Percentiles rank a stretch among this genome's conserved stretches.
phyloP scores from a whole-genome alignment of 2,797 vertebrate genomes.

The Eulemur mongoz region DNA sequence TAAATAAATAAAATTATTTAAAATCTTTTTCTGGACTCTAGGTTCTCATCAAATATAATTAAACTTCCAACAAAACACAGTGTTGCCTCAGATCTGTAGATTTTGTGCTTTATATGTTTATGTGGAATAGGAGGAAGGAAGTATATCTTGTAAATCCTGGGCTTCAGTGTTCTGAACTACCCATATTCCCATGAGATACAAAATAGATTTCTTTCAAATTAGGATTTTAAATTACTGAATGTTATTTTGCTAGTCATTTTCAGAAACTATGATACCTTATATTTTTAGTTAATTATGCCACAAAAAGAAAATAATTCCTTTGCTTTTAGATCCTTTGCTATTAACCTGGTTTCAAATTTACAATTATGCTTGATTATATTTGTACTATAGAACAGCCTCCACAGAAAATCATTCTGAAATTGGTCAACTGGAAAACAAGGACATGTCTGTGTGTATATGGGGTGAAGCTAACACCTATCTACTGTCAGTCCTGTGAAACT shows the following conservation, averaged over 20 bases:
- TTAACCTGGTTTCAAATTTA: not conserved
- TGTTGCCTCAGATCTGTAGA: not conserved
- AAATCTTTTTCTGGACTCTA: no score
- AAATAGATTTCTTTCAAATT: slow-evolving; percentile 9
- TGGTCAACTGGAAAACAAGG: not conserved
- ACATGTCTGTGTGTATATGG: not conserved
- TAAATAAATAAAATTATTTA: no score
- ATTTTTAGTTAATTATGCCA: not conserved
- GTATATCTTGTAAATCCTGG: not conserved
- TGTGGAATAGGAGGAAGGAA: not conserved
- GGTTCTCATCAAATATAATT: not conserved
- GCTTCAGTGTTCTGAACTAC: not conserved
- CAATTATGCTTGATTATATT: not conserved
- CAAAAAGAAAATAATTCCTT: not conserved
- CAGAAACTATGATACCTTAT: not conserved
- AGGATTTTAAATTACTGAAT: slow-evolving; percentile 6
- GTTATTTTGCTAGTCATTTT: not conserved
- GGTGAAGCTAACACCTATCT: not conserved
- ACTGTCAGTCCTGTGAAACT: not conserved
- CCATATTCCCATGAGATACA: not conserved
- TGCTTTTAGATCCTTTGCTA: not conserved
- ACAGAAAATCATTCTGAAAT: slow-evolving; percentile 28
- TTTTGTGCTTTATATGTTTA: not conserved
- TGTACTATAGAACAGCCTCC: not conserved
- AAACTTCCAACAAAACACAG: not conserved